Evolutionary conservation across 2,888 invertebrate genomes (phyloP), one percentile per base, ranked within the genome.

Genomic region (Blomia tropicalis): DNA sequence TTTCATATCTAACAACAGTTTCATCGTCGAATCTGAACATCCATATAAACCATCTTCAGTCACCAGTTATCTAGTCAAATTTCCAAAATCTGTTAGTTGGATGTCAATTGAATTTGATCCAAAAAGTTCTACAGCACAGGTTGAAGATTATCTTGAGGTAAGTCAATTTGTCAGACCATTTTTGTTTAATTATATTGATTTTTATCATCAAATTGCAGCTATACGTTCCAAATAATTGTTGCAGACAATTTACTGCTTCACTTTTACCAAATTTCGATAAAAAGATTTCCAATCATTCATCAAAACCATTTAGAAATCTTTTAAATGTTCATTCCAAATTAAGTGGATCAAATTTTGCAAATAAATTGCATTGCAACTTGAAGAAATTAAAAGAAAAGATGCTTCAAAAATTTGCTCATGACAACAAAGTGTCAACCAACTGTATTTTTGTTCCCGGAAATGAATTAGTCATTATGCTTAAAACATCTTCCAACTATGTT

Each of bases 1-100:
- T n/a, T 11, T n/a, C 7, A 47, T n/a, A 25, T 47, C 51, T 11
- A 14, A 7, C 27, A 22, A 47, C 22, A 11, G 88, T 73, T 85
- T 89, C 3, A 83, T 88, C 79, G 82, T 92, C 1, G 95, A 96
- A 76, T 92, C 92, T 73, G 91, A 92, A 43, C 96, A 96, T 78
- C 96, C 96, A 0, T 96, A 96, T 75, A 87, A 87, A 73, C 84
- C 88, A 43, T 84, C 90, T 1, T 80, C 84, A 22, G 84, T 91
- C 32, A 82, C 84, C 43, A 87, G 87, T 72, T 88, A 85, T 75
- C 81, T 83, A 83, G 85, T 93, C 7, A 79, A 83, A 43, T 95
- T 96, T 75, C 91, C 93, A 0, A 78, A 83, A 2, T 80, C 80
- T 67, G 88, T 96, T 0, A 84, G 87, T 67, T 93, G 93, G 87